Base-by-base conservation (phyloP, 2,113 vertebrate species). In the Carettochelys insculpta region DNA sequence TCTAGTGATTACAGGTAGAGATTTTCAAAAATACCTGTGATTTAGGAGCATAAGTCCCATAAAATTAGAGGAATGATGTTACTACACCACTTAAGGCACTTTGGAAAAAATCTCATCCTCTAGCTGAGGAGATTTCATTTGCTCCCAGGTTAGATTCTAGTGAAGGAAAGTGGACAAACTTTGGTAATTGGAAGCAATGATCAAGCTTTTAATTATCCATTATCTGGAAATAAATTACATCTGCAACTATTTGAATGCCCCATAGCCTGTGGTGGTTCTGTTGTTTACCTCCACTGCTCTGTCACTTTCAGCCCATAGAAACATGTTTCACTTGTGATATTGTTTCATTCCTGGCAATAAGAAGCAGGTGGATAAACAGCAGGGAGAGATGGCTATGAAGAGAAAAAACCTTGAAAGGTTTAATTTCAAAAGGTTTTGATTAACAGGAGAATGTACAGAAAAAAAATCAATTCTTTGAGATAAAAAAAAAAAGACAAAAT, bases 141-240 rank as follows among this genome's bases (percentile, higher is more conserved):
- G 61, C 41, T 94, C 93, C 92, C 43, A 45, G 77, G n/a, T 14
- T 56, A 65, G 61, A 54, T 89, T 84, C 83, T 84, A 54, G 71
- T 24, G 61, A 81, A 45, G 34, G 79, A 92, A 90, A 31, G 68
- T 78, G 90, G 93, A 89, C 61, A 89, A 68, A 86, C 85, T 89
- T 82, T 76, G 73, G 81, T 65, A 7, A 22, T 68, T 68, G 19
- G 9, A 68, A 68, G 61, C 61, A 90, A 5, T 34, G 93, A 78
- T 93, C 92, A 89, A 89, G 83, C 91, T 61, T 92, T 94, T 94
- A 95, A 97, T 95, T 92, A 73, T 16, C 25, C 4, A 13, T n/a
- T 29, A 31, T 65, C 7, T 75, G 22, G 71, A 27, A 45, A 45
- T 45, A 75, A 73, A 73, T 41, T 2, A 4, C 54, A 82, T 20